These are phyloP conservation scores for Colinus virginianus DNA, from an alignment of 2,113 vertebrate genomes.

Conservation along the genomic window DNA sequence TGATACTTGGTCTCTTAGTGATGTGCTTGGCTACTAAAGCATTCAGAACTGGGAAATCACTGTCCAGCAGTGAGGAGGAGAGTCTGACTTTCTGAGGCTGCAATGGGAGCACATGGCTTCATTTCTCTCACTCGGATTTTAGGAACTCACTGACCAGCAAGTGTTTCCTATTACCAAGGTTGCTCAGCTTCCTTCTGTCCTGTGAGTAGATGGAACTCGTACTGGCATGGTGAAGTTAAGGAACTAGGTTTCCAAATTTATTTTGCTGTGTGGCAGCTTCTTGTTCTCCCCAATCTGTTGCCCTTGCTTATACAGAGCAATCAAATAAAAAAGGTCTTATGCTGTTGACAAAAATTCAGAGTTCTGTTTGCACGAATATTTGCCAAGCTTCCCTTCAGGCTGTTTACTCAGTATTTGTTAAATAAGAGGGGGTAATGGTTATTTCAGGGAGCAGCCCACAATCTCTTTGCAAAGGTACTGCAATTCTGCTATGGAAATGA, in stretches of 20 bases:
- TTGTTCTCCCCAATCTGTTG: background rate
- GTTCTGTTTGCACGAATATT: background rate
- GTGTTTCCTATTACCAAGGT: background rate
- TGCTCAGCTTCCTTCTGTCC: background rate
- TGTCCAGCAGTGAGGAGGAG: background rate
- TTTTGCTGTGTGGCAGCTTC: background rate
- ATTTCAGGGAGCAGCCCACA: background rate
- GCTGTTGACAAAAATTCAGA: background rate
- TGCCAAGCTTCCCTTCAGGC: background rate
- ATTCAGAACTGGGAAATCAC: background rate
- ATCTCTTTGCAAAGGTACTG: slow-evolving; percentile 14
- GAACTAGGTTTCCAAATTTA: background rate
- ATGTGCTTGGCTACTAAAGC: background rate
- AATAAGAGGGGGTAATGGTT: background rate
- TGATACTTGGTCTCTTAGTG: background rate
- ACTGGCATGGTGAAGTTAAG: background rate
- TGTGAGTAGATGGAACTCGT: background rate
- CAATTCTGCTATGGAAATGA: slow-evolving; percentile 24
- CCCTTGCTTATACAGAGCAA: background rate
- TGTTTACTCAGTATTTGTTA: background rate
- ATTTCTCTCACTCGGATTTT: background rate
- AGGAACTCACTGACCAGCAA: background rate
- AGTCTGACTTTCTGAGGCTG: background rate
- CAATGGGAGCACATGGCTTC: background rate
- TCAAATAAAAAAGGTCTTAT: fast-evolving